phyloP scores from a whole-genome alignment of 2,888 invertebrate species.

The Drosophila mimetica region DNA sequence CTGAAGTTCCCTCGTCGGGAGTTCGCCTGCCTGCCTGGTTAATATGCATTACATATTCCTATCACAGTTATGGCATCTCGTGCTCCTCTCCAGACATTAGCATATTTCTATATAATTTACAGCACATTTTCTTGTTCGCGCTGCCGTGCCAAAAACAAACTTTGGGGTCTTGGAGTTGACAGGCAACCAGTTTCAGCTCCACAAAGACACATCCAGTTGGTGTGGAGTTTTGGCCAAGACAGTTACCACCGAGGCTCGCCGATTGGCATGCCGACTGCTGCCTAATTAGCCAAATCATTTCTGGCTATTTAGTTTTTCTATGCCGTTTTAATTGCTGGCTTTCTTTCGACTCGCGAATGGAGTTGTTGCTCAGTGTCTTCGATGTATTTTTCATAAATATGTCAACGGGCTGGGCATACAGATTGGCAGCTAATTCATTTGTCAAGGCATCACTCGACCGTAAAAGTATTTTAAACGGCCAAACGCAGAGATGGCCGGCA shows the following conservation, averaged over 20 bases:
- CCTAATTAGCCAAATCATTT: conserved; percentile 75
- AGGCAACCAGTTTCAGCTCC: conserved; percentile 40
- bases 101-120: conserved; percentile 74
- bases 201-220: conserved; percentile 40
- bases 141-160: conserved; percentile 54
- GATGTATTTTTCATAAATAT: conserved; percentile 51
- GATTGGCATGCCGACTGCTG: conserved; percentile 50
- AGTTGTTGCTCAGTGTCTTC: conserved; percentile 17
- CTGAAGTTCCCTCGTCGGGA: neutral
- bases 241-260: conserved; percentile 17
- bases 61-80: conserved; percentile 67
- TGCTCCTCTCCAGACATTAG: conserved; percentile 50
- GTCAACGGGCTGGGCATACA: conserved; percentile 54
- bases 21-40: conserved; percentile 25
- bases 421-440: conserved; percentile 65
- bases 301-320: conserved; percentile 41
- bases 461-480: conserved; percentile 61
- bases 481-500: conserved; percentile 51
- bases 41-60: conserved; percentile 63
- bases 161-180: conserved; percentile 42
- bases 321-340: conserved; percentile 73
- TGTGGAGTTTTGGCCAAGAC: conserved; percentile 46
- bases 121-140: conserved; percentile 51
- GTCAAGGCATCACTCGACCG: conserved; percentile 39
- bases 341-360: conserved; percentile 57